Evolutionary conservation across 2,888 invertebrate species (phyloP).

Genomic region (Erannis defoliaria): DNA sequence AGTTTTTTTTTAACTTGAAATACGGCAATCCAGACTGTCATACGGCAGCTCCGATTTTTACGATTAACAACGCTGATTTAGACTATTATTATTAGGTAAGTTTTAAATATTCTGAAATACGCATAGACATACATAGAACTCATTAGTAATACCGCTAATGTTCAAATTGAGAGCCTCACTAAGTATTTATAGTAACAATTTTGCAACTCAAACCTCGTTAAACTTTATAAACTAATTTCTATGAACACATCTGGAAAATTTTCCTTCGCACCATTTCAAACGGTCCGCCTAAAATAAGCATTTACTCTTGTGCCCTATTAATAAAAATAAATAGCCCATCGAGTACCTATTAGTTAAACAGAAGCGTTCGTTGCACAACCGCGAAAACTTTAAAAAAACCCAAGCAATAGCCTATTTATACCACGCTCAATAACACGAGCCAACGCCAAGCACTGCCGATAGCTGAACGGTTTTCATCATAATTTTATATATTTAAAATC

Average conservation of each 20-base stretch:
- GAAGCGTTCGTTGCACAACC: conserved; percentile 27
- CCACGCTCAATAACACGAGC: conserved; percentile 45
- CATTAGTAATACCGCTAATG: too few relatives aligned
- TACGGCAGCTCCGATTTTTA: too few relatives aligned
- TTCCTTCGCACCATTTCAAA: neutral
- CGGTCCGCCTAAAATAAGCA: conserved; percentile 1
- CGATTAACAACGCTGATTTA: too few relatives aligned
- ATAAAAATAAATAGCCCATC: conserved; percentile 17
- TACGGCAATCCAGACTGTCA: too few relatives aligned
- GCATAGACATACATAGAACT: too few relatives aligned
- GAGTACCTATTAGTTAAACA: conserved; percentile 8
- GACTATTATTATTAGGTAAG: too few relatives aligned
- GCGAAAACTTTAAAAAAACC: conserved; percentile 37
- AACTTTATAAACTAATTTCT: neutral
- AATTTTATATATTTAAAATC: conserved; percentile 55
- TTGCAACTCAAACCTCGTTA: neutral
- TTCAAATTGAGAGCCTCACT: too few relatives aligned
- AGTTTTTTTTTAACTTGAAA: too few relatives aligned
- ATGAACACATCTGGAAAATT: conserved; percentile 2
- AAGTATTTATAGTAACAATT: too few relatives aligned
- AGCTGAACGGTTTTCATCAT: conserved; percentile 36
- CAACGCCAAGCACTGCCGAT: conserved; percentile 32
- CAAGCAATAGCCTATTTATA: conserved; percentile 46
- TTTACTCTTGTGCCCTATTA: conserved; percentile 15
- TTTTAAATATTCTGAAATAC: too few relatives aligned